phyloP scores from a whole-genome alignment of 2,888 invertebrate species.

The Dicycla oo region DNA sequence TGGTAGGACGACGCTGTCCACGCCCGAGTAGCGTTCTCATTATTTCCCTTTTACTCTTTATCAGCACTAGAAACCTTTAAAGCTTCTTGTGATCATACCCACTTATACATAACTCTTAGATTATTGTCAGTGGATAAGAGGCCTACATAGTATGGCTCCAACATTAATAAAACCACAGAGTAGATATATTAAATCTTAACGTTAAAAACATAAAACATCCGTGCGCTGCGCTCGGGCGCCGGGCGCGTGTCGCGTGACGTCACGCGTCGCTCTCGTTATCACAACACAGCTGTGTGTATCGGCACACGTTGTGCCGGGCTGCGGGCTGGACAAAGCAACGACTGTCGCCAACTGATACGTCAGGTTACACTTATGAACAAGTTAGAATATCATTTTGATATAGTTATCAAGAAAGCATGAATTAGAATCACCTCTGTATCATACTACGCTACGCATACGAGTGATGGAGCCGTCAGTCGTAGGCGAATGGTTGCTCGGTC shows the following conservation, averaged over 20 bases:
- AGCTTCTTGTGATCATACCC: conserved; percentile 2
- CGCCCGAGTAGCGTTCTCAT: not conserved
- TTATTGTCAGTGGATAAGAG: conserved; percentile 27
- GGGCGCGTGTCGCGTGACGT: conserved; percentile 32
- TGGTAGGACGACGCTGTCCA: no score
- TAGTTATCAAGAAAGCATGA: not conserved
- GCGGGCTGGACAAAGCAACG: conserved; percentile 12
- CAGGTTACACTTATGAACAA: not conserved
- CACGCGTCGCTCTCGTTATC: conserved; percentile 12
- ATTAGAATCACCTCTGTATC: not conserved
- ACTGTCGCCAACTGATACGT: not conserved
- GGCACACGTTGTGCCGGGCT: conserved; percentile 26
- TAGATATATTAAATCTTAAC: conserved; percentile 51
- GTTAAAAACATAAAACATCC: conserved; percentile 32
- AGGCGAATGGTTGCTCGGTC: no score
- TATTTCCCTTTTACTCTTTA: not conserved
- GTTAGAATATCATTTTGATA: not conserved
- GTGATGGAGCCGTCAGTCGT: no score
- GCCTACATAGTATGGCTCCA: conserved; percentile 29
- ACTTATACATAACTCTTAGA: conserved; percentile 1
- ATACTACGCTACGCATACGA: no score
- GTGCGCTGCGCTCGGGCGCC: conserved; percentile 19
- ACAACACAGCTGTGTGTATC: conserved; percentile 21
- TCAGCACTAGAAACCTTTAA: not conserved
- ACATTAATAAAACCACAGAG: conserved; percentile 35